Percentiles rank a stretch among this genome's conserved stretches.
Evolutionary conservation across 2,888 invertebrate genomes (phyloP).

Genomic region (Patella caerulea): DNA sequence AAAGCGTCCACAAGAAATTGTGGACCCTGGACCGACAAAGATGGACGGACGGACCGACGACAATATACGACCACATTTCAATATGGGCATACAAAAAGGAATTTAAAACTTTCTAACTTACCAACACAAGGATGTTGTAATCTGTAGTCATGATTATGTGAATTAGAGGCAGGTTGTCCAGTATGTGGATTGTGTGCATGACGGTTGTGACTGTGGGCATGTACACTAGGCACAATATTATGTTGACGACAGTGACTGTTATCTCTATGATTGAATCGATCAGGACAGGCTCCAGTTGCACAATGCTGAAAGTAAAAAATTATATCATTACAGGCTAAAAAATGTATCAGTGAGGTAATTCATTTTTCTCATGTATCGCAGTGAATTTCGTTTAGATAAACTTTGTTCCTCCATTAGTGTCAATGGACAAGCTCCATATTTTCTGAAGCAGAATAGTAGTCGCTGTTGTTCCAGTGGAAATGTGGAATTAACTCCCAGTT

Average conservation of each 20-base stretch:
- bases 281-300: constrained; percentile 14
- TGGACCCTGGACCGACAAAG: too few species aligned
- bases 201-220: constrained; percentile 22
- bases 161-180: constrained; percentile 16
- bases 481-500: too few species aligned
- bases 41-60: too few species aligned
- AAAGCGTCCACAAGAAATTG: too few species aligned
- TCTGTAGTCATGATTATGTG: constrained; percentile 12
- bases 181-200: constrained; percentile 21
- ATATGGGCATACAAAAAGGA: background rate
- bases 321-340: too few species aligned
- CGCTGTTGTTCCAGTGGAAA: too few species aligned
- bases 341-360: too few species aligned
- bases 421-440: too few species aligned
- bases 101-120: background rate
- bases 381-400: too few species aligned
- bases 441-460: too few species aligned
- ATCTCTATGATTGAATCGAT: constrained; percentile 14
- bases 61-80: background rate
- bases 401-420: too few species aligned
- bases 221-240: constrained; percentile 21
- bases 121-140: constrained; percentile 23
- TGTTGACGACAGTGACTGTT: constrained; percentile 24
- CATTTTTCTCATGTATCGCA: too few species aligned
- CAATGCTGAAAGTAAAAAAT: constrained; percentile 22